Base-by-base conservation (phyloP, 2,797 vertebrate species). In the Argyrosomus regius region DNA sequence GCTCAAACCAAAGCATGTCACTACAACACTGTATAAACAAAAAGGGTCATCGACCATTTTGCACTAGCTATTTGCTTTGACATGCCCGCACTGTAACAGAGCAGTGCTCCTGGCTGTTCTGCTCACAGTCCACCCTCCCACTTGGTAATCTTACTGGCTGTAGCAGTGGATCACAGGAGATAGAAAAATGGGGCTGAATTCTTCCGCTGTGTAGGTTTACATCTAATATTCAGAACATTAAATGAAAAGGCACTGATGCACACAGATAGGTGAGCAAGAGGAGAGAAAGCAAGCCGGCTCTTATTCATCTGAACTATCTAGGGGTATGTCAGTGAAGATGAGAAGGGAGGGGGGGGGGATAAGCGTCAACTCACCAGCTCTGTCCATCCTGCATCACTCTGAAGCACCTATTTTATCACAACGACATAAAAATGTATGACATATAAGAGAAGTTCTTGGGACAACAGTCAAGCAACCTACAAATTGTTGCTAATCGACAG, bases 321-420 rank as follows among this genome's bases (percentile, higher is more conserved):
- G 70, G 79, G 81, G 81, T 82, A 82, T 89, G 88, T 92, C 91
- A 89, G 88, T 87, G 77, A 87, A 89, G 74, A 84, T 85, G 83
- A 88, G 80, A 81, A 78, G 76, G 76, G 62, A n/a, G 74, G 73
- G 35, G 82, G 79, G 78, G 72, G 66, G 74, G 75, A 78, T 68
- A 81, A 81, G 81, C 78, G 78, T 92, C 72, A 91, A 94, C 94
- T 95, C 93, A 95, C 93, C 94, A 93, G 81, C 85, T 91, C 81
- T 80, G 91, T 93, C 93, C 92, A 92, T 91, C 88, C 91, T 80
- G 90, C 93, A 93, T 93, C 91, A 90, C 92, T 70, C 88, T 90
- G 91, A 91, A 90, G 92, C 80, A 94, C 93, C 93, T 93, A 91
- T 92, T 94, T 92, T 64, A 92, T 86, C 87, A 93, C 87, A 93